Conservation (phyloP, 2,113 vertebrate genomes). For the Ifrita kowaldi region DNA sequence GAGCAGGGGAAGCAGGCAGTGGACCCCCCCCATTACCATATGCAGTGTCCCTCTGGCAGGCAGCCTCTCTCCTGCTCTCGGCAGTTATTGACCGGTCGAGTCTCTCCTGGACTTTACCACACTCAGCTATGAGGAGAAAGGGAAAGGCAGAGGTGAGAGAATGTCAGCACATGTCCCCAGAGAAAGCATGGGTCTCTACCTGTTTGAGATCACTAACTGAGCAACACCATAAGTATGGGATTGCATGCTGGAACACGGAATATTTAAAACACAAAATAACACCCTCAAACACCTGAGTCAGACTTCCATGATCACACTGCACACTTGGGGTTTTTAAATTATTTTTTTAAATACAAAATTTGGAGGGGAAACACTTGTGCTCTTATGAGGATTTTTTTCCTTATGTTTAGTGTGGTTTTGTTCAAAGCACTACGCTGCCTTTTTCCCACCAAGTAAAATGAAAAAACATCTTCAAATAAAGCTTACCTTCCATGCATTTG, state of each 20-base stretch:
- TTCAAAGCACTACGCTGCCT: neutral
- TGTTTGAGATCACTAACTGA: neutral
- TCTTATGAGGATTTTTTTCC: neutral
- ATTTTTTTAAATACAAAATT: neutral
- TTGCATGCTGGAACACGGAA: neutral
- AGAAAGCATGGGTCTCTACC: neutral
- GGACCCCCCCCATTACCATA: conserved; percentile 73
- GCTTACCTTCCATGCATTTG: conserved; percentile 88
- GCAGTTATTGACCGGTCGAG: conserved; percentile 57
- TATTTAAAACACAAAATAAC: neutral
- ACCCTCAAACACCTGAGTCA: neutral
- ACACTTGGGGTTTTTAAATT: neutral
- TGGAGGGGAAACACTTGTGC: neutral
- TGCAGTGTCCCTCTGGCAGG: conserved; percentile 69
- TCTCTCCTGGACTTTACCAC: conserved; percentile 63
- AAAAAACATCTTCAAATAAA: neutral
- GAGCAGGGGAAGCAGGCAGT: neutral
- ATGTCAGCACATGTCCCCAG: neutral
- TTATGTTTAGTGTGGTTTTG: neutral
- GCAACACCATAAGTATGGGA: neutral
- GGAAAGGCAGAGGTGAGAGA: neutral
- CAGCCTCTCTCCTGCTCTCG: conserved; percentile 52
- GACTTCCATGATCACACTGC: neutral
- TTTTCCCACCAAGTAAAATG: neutral
- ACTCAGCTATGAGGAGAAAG: conserved; percentile 71